phyloP scores from a whole-genome alignment of 2,797 vertebrate genomes.

The Sebastes oblongus region DNA sequence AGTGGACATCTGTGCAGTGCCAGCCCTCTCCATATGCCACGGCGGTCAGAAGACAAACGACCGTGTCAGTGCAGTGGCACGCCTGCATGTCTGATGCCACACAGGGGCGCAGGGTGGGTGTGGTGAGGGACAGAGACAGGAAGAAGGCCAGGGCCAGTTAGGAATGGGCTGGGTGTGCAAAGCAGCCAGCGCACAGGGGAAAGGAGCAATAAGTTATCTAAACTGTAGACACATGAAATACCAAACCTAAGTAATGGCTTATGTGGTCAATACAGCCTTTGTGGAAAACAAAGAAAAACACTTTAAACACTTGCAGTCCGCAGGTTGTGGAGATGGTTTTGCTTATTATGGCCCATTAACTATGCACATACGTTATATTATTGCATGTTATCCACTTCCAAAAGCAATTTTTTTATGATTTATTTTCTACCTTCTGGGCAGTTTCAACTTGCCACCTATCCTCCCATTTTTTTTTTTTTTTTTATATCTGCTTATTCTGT shows the following conservation, averaged over 20 bases:
- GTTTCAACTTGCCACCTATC: background rate
- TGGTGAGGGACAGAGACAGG: conserved; percentile 55
- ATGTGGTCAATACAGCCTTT: conserved; percentile 39
- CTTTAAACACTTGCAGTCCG: background rate
- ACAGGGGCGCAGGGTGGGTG: conserved; percentile 56
- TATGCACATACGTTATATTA: background rate
- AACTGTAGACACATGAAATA: conserved; percentile 57
- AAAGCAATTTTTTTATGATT: conserved; percentile 1
- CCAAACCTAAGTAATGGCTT: conserved; percentile 31
- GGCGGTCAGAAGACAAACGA: conserved; percentile 80
- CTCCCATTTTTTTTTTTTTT: background rate
- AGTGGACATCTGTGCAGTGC: conserved; percentile 84
- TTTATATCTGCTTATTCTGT: background rate
- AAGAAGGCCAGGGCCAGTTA: conserved; percentile 41
- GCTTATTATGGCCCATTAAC: conserved; percentile 12
- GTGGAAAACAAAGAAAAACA: conserved; percentile 38
- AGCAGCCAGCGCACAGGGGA: conserved; percentile 37
- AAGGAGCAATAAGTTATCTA: conserved; percentile 56
- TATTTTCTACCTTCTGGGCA: background rate
- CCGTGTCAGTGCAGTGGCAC: conserved; percentile 72
- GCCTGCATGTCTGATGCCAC: conserved; percentile 72
- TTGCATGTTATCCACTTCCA: background rate
- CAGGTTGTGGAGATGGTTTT: background rate
- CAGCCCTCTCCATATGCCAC: conserved; percentile 80
- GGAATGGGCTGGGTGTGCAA: conserved; percentile 36